A percentile compares a stretch with the other conserved stretches of the same genome.
These are phyloP conservation scores for Coreius guichenoti DNA, from an alignment of 2,797 vertebrate genomes.

Conservation along the genomic window DNA sequence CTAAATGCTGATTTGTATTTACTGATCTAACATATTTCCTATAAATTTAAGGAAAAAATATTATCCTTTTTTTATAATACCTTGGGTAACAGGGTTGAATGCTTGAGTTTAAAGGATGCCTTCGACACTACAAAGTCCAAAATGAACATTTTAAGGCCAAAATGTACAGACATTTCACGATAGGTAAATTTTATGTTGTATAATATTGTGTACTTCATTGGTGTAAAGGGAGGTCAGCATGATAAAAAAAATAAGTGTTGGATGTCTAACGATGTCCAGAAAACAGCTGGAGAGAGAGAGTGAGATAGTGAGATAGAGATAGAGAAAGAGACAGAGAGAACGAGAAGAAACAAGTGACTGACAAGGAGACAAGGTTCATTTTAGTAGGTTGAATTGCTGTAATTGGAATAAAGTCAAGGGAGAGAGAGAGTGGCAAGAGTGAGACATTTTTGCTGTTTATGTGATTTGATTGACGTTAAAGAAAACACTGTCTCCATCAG, in stretches of 20 bases:
- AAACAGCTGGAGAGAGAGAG: background rate
- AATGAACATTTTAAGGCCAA: background rate
- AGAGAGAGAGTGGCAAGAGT: background rate
- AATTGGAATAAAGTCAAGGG: slow-evolving; percentile 16
- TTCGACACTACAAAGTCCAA: background rate
- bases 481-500: background rate
- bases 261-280: background rate
- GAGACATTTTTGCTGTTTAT: background rate
- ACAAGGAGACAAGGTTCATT: background rate
- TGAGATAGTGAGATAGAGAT: background rate
- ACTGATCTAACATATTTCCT: background rate
- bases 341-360: slow-evolving; percentile 1
- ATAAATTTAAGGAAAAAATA: background rate
- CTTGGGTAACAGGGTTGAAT: background rate
- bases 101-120: background rate
- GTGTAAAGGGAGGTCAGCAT: background rate
- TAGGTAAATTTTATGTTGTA: background rate
- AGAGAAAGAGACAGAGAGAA: background rate
- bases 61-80: background rate
- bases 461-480: background rate
- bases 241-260: background rate
- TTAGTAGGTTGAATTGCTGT: background rate
- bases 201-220: background rate
- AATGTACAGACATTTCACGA: background rate
- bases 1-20: background rate